Evolutionary conservation across 2,888 invertebrate genomes (phyloP).

Genomic region (Disparrhopalites patrizii): DNA sequence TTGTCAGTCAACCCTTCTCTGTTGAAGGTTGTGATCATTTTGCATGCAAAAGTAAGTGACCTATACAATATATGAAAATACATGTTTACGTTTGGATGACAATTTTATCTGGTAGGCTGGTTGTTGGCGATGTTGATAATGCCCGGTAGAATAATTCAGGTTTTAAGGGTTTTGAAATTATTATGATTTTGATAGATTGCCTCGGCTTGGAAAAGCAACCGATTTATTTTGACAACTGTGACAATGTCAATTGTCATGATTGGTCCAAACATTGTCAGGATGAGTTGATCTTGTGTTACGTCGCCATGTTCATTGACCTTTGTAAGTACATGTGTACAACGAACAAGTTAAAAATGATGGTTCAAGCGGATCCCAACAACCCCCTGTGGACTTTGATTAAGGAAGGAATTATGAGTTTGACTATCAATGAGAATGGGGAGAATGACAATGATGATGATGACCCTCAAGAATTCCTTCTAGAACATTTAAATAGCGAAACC

Average conservation of each 20-base stretch:
- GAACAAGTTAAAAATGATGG: neutral
- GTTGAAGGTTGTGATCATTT: constrained; percentile 29
- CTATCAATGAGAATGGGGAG: neutral
- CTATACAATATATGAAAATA: too few relatives aligned
- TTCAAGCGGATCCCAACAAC: constrained; percentile 6
- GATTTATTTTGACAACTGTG: neutral
- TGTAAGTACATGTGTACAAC: constrained; percentile 19
- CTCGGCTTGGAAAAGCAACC: constrained; percentile 23
- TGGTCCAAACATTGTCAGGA: constrained; percentile 13
- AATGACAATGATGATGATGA: constrained; percentile 9
- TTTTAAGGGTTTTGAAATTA: too few relatives aligned
- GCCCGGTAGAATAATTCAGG: too few relatives aligned
- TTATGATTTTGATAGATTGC: constrained; percentile 29
- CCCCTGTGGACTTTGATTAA: constrained; percentile 7
- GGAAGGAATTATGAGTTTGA: constrained; percentile 1
- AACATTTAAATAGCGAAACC: constrained; percentile 8
- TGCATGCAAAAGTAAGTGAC: constrained; percentile 34
- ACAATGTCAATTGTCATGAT: constrained; percentile 14
- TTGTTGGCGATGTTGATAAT: too few relatives aligned
- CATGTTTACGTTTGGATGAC: too few relatives aligned
- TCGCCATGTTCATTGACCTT: constrained; percentile 10
- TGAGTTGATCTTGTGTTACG: constrained; percentile 9
- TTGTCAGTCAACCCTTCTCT: constrained; percentile 15
- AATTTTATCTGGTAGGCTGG: too few relatives aligned
- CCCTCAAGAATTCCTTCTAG: constrained; percentile 8